Percentiles rank a stretch among this genome's conserved stretches.
These are phyloP conservation scores for Rhagium mordax DNA, from an alignment of 2,888 invertebrate species.

Conservation along the genomic window DNA sequence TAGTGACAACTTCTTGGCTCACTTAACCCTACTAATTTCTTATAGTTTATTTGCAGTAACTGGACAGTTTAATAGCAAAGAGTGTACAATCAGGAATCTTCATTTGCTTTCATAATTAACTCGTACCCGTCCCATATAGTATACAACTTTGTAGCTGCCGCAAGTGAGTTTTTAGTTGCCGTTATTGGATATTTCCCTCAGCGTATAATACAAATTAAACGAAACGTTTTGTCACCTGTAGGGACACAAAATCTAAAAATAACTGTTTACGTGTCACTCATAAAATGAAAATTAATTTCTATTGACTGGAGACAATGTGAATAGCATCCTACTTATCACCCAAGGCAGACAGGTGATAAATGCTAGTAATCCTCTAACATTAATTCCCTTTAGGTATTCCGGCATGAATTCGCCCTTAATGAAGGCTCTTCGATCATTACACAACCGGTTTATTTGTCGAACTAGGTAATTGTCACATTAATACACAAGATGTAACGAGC, in stretches of 20 bases:
- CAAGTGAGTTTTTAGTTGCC: too few species aligned
- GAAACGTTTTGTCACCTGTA: too few species aligned
- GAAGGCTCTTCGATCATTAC: constrained; percentile 12
- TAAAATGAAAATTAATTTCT: constrained; percentile 14
- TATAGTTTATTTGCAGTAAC: too few species aligned
- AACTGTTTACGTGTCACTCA: constrained; percentile 21
- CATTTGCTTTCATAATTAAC: too few species aligned
- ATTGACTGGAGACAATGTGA: constrained; percentile 11
- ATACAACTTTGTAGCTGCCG: too few species aligned
- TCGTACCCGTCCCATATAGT: too few species aligned
- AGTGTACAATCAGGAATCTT: too few species aligned
- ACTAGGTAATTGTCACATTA: constrained; percentile 8
- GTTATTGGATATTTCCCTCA: too few species aligned
- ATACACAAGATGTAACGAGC: neutral
- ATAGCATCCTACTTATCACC: constrained; percentile 21
- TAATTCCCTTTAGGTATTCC: constrained; percentile 38
- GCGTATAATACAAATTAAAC: too few species aligned
- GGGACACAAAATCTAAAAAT: constrained; percentile 7
- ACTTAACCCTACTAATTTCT: too few species aligned
- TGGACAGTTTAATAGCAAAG: too few species aligned
- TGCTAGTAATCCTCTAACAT: constrained; percentile 31
- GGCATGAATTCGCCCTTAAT: constrained; percentile 20
- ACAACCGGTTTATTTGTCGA: constrained; percentile 4
- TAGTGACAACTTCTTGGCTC: too few species aligned
- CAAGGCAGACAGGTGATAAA: constrained; percentile 37